Percentiles rank a stretch among this genome's conserved stretches.
Evolutionary conservation across 2,888 invertebrate species (phyloP).

Genomic region (Apamea crenata): DNA sequence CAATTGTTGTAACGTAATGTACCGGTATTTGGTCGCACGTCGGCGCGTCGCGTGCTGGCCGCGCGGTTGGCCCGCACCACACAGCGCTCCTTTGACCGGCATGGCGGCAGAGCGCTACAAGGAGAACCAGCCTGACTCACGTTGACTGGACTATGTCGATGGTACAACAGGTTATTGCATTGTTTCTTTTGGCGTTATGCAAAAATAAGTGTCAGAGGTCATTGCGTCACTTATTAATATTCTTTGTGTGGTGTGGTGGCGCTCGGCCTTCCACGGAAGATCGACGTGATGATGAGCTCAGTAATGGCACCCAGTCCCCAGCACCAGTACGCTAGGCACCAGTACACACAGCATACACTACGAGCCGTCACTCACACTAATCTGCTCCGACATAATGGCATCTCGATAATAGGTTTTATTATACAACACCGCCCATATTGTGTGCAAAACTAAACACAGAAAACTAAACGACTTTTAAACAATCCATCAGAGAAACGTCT

Average conservation of each 20-base stretch:
- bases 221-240: conserved; percentile 85
- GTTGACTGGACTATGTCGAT: conserved; percentile 68
- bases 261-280: conserved; percentile 72
- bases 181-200: conserved; percentile 77
- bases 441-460: conserved; percentile 53
- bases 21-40: conserved; percentile 50
- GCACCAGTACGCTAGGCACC: not conserved
- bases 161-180: conserved; percentile 80
- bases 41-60: conserved; percentile 2
- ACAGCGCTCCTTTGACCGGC: conserved; percentile 27
- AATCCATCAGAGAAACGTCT: conserved; percentile 43
- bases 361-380: conserved; percentile 32
- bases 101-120: conserved; percentile 56
- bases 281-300: conserved; percentile 62
- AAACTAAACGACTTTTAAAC: conserved; percentile 39
- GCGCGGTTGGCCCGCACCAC: conserved; percentile 18
- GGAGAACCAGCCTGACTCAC: conserved; percentile 74
- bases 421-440: conserved; percentile 46
- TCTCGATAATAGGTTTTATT: conserved; percentile 50
- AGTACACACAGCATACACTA: conserved; percentile 18
- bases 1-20: conserved; percentile 56
- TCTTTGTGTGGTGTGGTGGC: conserved; percentile 68
- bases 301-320: conserved; percentile 19
- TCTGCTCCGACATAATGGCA: conserved; percentile 46
- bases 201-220: conserved; percentile 79